Evolutionary conservation across 2,113 vertebrate species (phyloP).

Genomic region (human): DNA sequence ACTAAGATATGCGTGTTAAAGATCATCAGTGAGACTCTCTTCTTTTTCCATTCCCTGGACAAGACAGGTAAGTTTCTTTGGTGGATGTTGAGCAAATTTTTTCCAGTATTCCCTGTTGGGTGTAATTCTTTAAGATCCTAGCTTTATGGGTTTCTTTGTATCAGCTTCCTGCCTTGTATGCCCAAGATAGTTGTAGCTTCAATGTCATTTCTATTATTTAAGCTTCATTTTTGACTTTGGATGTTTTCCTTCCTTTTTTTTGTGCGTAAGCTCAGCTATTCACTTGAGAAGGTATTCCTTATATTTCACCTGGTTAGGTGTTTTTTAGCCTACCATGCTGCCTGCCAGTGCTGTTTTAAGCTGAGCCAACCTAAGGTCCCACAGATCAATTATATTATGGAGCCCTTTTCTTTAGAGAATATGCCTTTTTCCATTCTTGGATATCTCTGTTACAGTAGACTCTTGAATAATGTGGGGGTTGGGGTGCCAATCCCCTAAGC

Average conservation of each 20-base stretch:
- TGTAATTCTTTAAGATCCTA: not conserved
- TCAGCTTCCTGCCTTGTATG: not conserved
- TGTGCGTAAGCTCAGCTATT: not conserved
- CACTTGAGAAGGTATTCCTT: not conserved
- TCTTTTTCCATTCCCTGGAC: not conserved
- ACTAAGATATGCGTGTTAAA: not conserved
- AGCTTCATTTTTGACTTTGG: not conserved
- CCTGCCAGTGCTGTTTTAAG: not conserved
- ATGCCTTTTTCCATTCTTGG: not conserved
- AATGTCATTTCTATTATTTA: not conserved
- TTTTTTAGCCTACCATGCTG: not conserved
- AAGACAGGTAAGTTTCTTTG: not conserved
- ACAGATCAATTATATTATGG: not conserved
- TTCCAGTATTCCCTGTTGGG: not conserved
- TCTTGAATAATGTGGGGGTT: not conserved
- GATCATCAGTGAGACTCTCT: not conserved
- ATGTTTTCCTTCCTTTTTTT: not conserved
- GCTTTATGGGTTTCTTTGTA: not conserved
- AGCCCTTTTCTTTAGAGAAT: not conserved
- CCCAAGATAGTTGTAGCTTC: not conserved
- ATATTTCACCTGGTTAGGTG: not conserved
- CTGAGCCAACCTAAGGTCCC: not conserved
- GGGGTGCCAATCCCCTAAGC: not conserved
- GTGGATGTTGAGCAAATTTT: not conserved
- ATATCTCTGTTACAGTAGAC: not conserved